Evolutionary conservation across 2,113 vertebrate species (phyloP).

Genomic region (Corythornis madagascariensis): DNA sequence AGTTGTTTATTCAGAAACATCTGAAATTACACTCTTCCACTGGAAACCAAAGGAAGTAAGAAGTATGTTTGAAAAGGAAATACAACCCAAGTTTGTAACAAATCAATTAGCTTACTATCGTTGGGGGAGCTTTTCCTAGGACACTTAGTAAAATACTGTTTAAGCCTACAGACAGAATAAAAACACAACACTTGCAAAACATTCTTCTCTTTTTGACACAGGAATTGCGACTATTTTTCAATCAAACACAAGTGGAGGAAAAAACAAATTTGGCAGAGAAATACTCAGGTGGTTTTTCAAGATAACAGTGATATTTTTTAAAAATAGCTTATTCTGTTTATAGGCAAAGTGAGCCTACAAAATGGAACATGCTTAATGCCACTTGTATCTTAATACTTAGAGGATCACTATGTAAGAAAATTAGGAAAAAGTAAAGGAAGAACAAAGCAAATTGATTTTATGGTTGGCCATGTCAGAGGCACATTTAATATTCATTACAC

Average conservation of each 20-base stretch:
- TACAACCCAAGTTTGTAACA: background rate
- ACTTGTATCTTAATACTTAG: rapidly evolving
- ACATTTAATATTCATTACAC: background rate
- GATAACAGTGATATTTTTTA: background rate
- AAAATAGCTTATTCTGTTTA: background rate
- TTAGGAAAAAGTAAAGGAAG: background rate
- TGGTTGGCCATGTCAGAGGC: background rate
- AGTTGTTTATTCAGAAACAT: background rate
- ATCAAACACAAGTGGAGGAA: background rate
- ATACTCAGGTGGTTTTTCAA: background rate
- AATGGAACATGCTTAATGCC: background rate
- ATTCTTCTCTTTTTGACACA: background rate
- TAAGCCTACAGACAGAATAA: background rate
- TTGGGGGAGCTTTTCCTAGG: background rate
- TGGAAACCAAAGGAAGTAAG: background rate
- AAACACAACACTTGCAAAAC: background rate
- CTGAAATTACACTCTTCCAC: background rate
- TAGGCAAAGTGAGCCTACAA: background rate
- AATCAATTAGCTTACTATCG: background rate
- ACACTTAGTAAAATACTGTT: background rate
- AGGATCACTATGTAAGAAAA: background rate
- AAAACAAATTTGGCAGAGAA: background rate
- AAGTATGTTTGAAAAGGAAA: background rate
- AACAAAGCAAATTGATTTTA: background rate
- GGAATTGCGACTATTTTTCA: background rate